These are phyloP conservation scores for Phoeniculus purpureus DNA, from an alignment of 2,797 vertebrate species.

Conservation along the genomic window DNA sequence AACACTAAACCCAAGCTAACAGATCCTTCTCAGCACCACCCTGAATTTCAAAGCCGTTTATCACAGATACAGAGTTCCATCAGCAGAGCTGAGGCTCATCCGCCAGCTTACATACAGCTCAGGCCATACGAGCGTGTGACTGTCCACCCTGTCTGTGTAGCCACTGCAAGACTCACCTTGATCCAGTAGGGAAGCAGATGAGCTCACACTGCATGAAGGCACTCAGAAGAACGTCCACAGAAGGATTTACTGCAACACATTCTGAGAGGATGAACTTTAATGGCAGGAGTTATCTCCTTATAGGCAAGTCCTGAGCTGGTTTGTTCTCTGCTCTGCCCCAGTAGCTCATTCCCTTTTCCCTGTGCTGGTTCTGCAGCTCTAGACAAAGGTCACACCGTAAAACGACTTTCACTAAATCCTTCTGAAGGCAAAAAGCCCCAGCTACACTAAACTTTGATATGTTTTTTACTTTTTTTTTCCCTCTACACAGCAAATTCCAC, in stretches of 20 bases:
- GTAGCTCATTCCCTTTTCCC: neutral
- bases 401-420: neutral
- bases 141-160: neutral
- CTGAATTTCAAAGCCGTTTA: neutral
- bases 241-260: neutral
- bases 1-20: neutral
- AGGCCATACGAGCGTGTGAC: fast-evolving
- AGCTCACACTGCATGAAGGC: neutral
- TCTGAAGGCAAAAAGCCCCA: conserved; percentile 1
- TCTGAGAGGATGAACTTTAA: neutral
- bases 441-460: neutral
- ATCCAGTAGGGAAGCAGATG: neutral
- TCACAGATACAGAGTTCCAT: neutral
- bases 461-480: neutral
- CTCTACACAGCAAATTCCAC: conserved; percentile 28
- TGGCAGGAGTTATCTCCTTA: neutral
- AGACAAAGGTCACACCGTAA: neutral
- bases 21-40: neutral
- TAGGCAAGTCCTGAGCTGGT: neutral
- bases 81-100: neutral
- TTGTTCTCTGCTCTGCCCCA: neutral
- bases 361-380: neutral
- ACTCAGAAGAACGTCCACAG: neutral
- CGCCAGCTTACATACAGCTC: neutral
- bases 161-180: neutral